Base-by-base conservation (phyloP, 2,888 invertebrate genomes). In the Ernsta delagoae region DNA sequence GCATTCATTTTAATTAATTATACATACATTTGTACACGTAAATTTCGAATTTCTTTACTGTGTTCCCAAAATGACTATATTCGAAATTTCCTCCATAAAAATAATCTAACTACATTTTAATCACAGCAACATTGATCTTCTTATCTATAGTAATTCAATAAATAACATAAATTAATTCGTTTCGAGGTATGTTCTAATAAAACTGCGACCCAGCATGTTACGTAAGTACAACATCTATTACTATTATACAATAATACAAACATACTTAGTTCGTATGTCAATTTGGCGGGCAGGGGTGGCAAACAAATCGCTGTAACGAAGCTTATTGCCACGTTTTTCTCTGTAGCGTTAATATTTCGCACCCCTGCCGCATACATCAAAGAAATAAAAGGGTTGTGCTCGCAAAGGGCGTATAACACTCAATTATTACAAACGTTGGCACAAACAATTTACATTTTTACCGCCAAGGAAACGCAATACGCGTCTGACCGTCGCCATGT, bases 301-400 rank as follows among this genome's bases (percentile, higher is more conserved):
- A 86, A 84, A 88, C 88, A 89, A 90, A 91, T 83, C 83, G 84
- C 83, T 81, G 80, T 92, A 91, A 90, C 90, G 90, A 92, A 89
- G 86, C 88, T 85, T 83, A 86, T 88, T 86, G 85, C 85, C 83
- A 80, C 83, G 82, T 85, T 91, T 88, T 89, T 48, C 48, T 85
- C 83, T 84, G 82, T 81, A 79, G 86, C 83, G 87, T 88, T 90
- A 91, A 90, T 87, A 89, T 89, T 89, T 90, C 84, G 84, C 91
- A 89, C 90, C 92, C 92, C 89, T 80, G 79, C 80, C 83, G 87
- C 85, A 86, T 88, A 91, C 90, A 92, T 92, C 92, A 93, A 92
- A 91, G 90, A 87, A 90, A 91, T 84, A 84, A 85, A 90, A 90
- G 89, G 92, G 92, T 89, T 89, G 85, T 83, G 82, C 81, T 83